Base-by-base conservation (phyloP, 1,140 invertebrate genomes). In the Lepidotrigona ventralis region DNA sequence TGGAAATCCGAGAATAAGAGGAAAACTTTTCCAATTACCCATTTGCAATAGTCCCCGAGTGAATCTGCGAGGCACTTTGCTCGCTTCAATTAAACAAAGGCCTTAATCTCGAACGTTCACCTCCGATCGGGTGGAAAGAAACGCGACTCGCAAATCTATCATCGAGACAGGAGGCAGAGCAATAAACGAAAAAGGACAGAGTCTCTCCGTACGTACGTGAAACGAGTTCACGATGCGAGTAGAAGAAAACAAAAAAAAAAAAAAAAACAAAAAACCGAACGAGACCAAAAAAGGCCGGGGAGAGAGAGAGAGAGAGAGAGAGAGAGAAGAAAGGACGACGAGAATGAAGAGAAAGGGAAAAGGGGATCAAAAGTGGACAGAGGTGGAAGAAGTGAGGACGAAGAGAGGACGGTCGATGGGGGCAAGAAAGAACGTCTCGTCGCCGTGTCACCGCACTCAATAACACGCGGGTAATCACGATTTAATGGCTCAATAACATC, bases 401-500 rank as follows among this genome's bases (percentile, higher is more conserved):
- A 60, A 53, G 56, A 33, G 56, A 46, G 12, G 6, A 51, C 23
- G 46, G 14, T 46, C n/a, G 54, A n/a, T 23, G 56, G 26, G 71
- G 79, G 81, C 73, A 84, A 39, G 78, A 88, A 86, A 87, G 88
- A 90, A 89, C 83, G 81, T 86, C 81, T 85, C 82, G 58, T 90
- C 83, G 87, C 53, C 83, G 86, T 92, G 91, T 92, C 91, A 91
- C 90, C 87, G 89, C 86, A 83, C 77, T 90, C 92, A 92, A 92
- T 92, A 93, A 92, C 91, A 92, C 84, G 83, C 89, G 84, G 86
- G 90, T 92, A 93, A 93, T 93, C 91, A 93, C 89, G 88, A 92
- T 93, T 93, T 93, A 93, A 93, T 93, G 92, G 91, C 91, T 92
- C 92, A 93, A 93, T 93, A 93, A 93, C 92, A 91, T 92, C 89